Evolutionary conservation across 1,140 invertebrate species (phyloP), one percentile per base, ranked within the genome.

Genomic region (Drosophila pseudoananassae): DNA sequence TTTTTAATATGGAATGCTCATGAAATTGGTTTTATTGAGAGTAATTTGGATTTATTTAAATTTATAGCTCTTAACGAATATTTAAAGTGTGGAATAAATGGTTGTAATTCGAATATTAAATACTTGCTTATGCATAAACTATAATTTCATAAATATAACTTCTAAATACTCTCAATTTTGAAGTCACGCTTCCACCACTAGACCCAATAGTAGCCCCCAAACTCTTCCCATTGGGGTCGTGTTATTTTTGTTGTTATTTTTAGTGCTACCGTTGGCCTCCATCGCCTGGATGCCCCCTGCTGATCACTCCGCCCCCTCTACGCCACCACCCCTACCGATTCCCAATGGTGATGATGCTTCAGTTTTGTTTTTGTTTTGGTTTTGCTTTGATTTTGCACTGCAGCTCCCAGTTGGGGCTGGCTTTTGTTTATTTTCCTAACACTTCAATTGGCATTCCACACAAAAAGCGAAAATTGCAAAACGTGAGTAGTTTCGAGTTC

Each of bases 401-500:
- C 72, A 74, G 81, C 80, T 84, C 66, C 80, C 76, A 83, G 66
- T 82, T 73, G 71, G 53, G 55, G 43, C 50, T 74, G 71, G 52
- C 58, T 80, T 88, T 83, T 88, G 83, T 88, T 88, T 88, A 88
- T 88, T 88, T 88, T 88, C 76, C 83, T 83, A 88, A 88, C 83
- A 88, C 83, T 88, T 88, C 83, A 88, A 88, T 88, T 88, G 83
- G 83, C 83, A 88, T 88, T 88, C 83, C 83, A 88, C 60, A 87
- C 82, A 85, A 87, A 76, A 76, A 88, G 79, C 83, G 83, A 89
- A 88, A 88, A 88, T 88, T 88, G 84, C 84, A 88, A 88, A 88
- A 88, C 84, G 84, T 88, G 84, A 89, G 84, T 78, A 88, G 84
- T 88, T 88, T 88, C 84, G 79, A 88, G 84, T 88, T 88, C 84